Evolutionary conservation across 2,888 invertebrate species (phyloP).

Genomic region (Watsonalla cultraria): DNA sequence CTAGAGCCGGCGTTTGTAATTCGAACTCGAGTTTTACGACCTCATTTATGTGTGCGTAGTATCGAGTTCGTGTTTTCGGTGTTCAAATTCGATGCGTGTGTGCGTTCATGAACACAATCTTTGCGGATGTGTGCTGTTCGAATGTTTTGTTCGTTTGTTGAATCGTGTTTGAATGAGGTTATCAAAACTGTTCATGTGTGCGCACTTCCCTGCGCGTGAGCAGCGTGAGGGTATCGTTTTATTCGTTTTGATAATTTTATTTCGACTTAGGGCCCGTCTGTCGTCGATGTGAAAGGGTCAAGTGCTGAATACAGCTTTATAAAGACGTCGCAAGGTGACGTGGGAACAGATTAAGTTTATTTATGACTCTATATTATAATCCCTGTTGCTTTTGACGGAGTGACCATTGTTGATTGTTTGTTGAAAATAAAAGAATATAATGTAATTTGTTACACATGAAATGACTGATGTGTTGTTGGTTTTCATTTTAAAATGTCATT

Average conservation of each 20-base stretch:
- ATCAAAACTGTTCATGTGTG: conserved; percentile 36
- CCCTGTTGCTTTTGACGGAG: conserved; percentile 2
- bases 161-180: conserved; percentile 50
- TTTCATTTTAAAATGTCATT: no score
- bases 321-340: conserved; percentile 61
- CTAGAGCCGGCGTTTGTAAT: conserved; percentile 28
- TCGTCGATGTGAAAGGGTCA: conserved; percentile 66
- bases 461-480: neutral
- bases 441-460: neutral
- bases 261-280: conserved; percentile 41
- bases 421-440: neutral
- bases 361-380: conserved; percentile 44
- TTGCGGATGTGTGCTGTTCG: conserved; percentile 32
- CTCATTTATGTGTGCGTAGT: conserved; percentile 21
- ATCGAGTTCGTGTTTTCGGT: conserved; percentile 24
- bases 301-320: conserved; percentile 62
- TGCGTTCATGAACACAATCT: conserved; percentile 8
- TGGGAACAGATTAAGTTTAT: conserved; percentile 59
- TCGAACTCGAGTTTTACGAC: conserved; percentile 20
- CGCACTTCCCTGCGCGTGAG: conserved; percentile 23
- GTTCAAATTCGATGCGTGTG: conserved; percentile 18
- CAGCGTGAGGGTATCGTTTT: conserved; percentile 47
- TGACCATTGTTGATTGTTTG: neutral
- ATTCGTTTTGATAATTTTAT: conserved; percentile 60
- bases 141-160: conserved; percentile 39